Conservation (phyloP, 2,888 invertebrate species). For the Cenopis cana region DNA sequence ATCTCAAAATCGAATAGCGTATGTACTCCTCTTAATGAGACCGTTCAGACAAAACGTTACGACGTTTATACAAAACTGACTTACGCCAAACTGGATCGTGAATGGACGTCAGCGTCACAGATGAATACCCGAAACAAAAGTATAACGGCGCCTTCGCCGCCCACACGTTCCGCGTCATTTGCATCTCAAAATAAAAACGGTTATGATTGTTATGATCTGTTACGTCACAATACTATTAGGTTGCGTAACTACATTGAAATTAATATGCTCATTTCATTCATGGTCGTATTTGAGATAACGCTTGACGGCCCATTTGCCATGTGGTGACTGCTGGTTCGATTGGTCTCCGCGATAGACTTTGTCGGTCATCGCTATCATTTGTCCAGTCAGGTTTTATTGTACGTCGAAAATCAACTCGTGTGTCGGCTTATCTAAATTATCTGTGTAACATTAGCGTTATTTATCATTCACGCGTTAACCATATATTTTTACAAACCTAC, state of each 20-base stretch:
- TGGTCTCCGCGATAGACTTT: conserved; percentile 28
- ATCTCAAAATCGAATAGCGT: too few species aligned
- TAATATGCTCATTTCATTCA: conserved; percentile 43
- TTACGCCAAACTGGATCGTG: conserved; percentile 37
- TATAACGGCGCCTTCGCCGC: conserved; percentile 49
- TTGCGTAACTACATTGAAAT: conserved; percentile 46
- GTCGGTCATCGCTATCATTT: conserved; percentile 10
- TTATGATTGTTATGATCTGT: conserved; percentile 62
- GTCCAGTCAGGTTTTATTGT: conserved; percentile 1
- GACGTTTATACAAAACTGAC: background rate
- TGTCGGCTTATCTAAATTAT: background rate
- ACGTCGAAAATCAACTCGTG: background rate
- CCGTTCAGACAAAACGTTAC: background rate
- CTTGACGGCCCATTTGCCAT: conserved; percentile 30
- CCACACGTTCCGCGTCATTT: conserved; percentile 61
- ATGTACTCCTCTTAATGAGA: too few species aligned
- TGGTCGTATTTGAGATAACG: conserved; percentile 28
- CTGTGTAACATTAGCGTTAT: background rate
- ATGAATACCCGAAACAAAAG: conserved; percentile 54
- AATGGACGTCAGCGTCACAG: conserved; percentile 43
- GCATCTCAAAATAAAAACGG: conserved; percentile 59
- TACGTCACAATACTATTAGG: conserved; percentile 56
- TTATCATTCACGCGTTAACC: background rate
- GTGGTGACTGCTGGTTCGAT: conserved; percentile 33
- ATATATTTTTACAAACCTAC: too few species aligned